Evolutionary conservation across 2,888 invertebrate species (phyloP), one percentile per base, ranked within the genome.

Genomic region (Coenonympha arcania): DNA sequence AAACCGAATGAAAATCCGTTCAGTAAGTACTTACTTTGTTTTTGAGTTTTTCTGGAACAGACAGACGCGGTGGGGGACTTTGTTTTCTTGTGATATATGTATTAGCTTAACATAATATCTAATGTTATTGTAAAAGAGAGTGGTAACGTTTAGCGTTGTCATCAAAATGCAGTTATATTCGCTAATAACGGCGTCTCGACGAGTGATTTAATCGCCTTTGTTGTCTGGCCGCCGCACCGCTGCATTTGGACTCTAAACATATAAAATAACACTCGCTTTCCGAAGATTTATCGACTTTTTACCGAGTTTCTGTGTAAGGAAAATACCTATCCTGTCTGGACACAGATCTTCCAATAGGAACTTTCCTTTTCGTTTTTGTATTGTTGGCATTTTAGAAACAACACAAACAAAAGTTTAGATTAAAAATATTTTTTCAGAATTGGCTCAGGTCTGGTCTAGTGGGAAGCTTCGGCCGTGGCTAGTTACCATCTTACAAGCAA

Each of bases 181-280:
- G 52, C 45, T 54, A 56, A 56, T 55, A 59, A 56, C 53, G 33
- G 24, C 59, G 69, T 66, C 69, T 62, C 63, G 68, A 48, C 71
- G 59, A 55, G 58, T 69, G 71, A 71, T 71, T 70, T 71, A 72
- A 60, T 33, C 57, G 59, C 58, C 71, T 71, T 73, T 71, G 71
- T 71, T 73, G 71, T 71, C 71, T 71, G 70, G 64, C 44, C 56
- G 60, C 62, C 61, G 62, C 65, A 62, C 51, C 37, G 50, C 52
- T 53, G 55, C 52, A 53, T 56, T 55, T 55, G 56, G 57, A 60
- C 54, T 42, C 50, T 50, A 55, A 52, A 51, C 52, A 47, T 55
- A 51, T 51, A 57, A 51, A 53, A 52, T 36, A 48, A 53, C 47
- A 52, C 44, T 49, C 51, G 42, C 22, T 36, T 50, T 34, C 39